These are phyloP conservation scores for Macrocentrus cingulum DNA, from an alignment of 1,140 invertebrate species.

Conservation along the genomic window DNA sequence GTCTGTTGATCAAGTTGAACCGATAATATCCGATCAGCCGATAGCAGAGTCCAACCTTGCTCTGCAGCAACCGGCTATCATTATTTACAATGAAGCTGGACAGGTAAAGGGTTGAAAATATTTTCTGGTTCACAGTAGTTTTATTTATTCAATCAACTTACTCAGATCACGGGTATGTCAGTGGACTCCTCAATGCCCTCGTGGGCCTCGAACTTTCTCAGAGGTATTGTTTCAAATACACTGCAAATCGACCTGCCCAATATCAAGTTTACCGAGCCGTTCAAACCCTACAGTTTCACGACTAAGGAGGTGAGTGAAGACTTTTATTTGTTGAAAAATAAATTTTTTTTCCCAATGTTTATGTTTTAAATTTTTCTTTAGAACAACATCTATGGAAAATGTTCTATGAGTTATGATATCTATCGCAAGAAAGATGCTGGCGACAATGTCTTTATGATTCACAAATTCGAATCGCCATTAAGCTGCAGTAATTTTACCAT, in stretches of 20 bases:
- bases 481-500: slow-evolving; percentile 39
- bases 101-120: slow-evolving; percentile 26
- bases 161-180: too few relatives aligned
- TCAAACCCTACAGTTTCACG: slow-evolving; percentile 37
- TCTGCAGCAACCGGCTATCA: slow-evolving; percentile 42
- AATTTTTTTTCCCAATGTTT: slow-evolving; percentile 36
- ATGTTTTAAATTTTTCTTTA: slow-evolving; percentile 55
- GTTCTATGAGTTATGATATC: slow-evolving; percentile 41
- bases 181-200: too few relatives aligned
- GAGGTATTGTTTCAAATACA: too few relatives aligned
- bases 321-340: slow-evolving; percentile 48
- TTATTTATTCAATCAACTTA: too few relatives aligned
- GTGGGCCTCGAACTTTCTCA: too few relatives aligned
- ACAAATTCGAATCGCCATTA: slow-evolving; percentile 37
- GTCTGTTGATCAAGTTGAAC: slow-evolving; percentile 1
- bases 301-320: slow-evolving; percentile 55
- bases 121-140: too few relatives aligned
- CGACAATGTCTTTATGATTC: slow-evolving; percentile 31
- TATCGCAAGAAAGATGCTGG: slow-evolving; percentile 22
- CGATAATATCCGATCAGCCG: slow-evolving; percentile 8
- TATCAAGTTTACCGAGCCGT: slow-evolving; percentile 27
- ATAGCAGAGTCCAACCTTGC: slow-evolving; percentile 32
- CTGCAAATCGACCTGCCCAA: slow-evolving; percentile 34
- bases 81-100: slow-evolving; percentile 40
- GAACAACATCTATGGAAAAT: slow-evolving; percentile 48